Percentiles rank a stretch among this genome's conserved stretches.
Conservation (phyloP, 2,888 invertebrate genomes). For the Drosophila ustulata region DNA sequence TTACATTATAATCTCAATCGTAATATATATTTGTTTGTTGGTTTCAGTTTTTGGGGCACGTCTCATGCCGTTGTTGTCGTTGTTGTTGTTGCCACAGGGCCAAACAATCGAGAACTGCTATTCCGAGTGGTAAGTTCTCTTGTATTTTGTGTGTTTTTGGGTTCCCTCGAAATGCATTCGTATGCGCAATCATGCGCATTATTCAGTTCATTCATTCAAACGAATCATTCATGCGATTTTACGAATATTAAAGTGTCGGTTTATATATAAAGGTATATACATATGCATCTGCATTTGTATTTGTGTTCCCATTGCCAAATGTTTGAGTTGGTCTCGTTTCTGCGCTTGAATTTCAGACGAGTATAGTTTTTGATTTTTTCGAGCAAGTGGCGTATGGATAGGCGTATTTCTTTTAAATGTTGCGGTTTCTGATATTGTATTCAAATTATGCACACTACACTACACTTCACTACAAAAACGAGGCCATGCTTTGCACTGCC, state of each 20-base stretch:
- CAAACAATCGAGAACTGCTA: constrained; percentile 13
- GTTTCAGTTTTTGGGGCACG: constrained; percentile 35
- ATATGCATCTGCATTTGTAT: constrained; percentile 20
- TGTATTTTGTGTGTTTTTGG: constrained; percentile 8
- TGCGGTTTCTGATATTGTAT: constrained; percentile 34
- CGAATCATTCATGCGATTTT: constrained; percentile 59
- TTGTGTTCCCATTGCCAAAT: constrained; percentile 48
- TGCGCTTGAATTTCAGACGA: constrained; percentile 9
- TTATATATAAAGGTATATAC: not conserved
- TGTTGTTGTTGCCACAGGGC: constrained; percentile 27
- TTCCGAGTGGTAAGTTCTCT: constrained; percentile 11
- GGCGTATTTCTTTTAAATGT: constrained; percentile 8
- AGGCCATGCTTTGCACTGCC: not conserved
- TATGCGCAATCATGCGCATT: constrained; percentile 65
- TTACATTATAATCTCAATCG: constrained; percentile 42
- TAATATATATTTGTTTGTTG: constrained; percentile 31
- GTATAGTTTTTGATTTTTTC: constrained; percentile 9
- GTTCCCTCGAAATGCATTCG: constrained; percentile 37
- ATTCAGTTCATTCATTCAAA: constrained; percentile 63
- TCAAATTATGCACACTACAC: constrained; percentile 26
- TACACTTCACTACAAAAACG: not conserved
- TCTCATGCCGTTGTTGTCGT: not conserved
- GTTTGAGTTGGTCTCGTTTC: constrained; percentile 30
- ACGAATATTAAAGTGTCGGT: constrained; percentile 9
- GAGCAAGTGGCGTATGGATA: not conserved